These are phyloP conservation scores for Apaloderma vittatum DNA, from an alignment of 2,113 vertebrate species.

Conservation along the genomic window DNA sequence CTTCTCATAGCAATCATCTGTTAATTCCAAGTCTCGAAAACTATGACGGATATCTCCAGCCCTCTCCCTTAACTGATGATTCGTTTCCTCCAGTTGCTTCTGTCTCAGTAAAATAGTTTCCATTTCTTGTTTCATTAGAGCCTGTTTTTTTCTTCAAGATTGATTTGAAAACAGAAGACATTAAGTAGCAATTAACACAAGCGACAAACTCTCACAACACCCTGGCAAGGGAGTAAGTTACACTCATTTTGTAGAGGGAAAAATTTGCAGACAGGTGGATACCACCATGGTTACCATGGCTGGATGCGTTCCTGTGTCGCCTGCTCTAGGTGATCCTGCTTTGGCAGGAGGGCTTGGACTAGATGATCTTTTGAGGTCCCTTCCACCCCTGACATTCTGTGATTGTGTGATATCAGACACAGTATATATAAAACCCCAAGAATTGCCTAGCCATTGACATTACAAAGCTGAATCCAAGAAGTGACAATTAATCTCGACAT, in stretches of 20 bases:
- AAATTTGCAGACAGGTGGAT: background rate
- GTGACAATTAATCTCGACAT: background rate
- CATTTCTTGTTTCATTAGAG: constrained; percentile 94
- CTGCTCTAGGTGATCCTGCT: no score
- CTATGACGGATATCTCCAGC: constrained; percentile 90
- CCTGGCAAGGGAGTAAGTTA: background rate
- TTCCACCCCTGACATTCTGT: no score
- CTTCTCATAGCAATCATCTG: constrained; percentile 86
- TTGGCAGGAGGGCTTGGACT: no score
- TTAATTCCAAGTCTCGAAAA: constrained; percentile 90
- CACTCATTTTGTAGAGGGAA: background rate
- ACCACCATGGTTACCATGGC: background rate
- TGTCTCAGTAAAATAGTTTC: constrained; percentile 91
- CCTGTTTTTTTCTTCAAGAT: constrained; percentile 89
- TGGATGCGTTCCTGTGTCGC: no score
- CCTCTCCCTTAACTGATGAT: constrained; percentile 89
- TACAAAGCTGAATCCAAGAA: background rate
- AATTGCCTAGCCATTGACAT: background rate
- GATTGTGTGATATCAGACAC: background rate
- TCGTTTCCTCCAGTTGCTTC: constrained; percentile 94
- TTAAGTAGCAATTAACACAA: background rate
- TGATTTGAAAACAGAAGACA: constrained; percentile 31
- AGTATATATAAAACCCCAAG: background rate
- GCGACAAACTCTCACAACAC: background rate
- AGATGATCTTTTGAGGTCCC: no score